Evolutionary conservation across 2,888 invertebrate genomes (phyloP).

Genomic region (Nomada ruficornis): DNA sequence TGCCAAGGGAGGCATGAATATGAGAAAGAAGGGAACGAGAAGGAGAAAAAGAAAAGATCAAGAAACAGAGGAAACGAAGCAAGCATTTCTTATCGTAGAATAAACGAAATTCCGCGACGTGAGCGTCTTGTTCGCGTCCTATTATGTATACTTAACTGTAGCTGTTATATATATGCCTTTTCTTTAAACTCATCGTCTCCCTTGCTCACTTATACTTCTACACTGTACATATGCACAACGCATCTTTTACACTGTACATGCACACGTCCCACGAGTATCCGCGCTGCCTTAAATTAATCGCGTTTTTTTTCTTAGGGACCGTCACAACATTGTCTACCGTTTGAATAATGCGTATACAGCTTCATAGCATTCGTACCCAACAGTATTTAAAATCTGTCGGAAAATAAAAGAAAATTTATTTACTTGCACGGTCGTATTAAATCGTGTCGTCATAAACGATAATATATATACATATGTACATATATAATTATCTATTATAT

Average conservation of each 20-base stretch:
- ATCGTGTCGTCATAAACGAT: no score
- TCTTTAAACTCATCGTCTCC: constrained; percentile 73
- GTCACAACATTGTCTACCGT: constrained; percentile 52
- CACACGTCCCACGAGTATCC: constrained; percentile 81
- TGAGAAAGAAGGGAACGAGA: neutral
- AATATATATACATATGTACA: no score
- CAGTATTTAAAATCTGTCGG: neutral
- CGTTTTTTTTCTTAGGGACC: constrained; percentile 54
- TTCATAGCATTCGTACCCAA: constrained; percentile 9
- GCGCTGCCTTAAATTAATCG: constrained; percentile 79
- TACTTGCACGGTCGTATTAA: no score
- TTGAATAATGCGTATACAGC: constrained; percentile 27
- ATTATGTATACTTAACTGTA: constrained; percentile 78
- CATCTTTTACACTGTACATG: constrained; percentile 84
- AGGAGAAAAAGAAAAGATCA: neutral
- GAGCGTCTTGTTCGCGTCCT: constrained; percentile 72
- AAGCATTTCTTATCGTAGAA: constrained; percentile 32
- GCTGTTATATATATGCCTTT: constrained; percentile 79
- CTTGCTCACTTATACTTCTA: constrained; percentile 78
- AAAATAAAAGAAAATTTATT: neutral
- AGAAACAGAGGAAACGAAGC: constrained; percentile 2
- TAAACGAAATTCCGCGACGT: constrained; percentile 63
- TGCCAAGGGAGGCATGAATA: neutral
- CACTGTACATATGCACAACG: constrained; percentile 84
- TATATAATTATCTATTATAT: no score